phyloP scores from a whole-genome alignment of 2,113 vertebrate species.

The Anoura caudifer region DNA sequence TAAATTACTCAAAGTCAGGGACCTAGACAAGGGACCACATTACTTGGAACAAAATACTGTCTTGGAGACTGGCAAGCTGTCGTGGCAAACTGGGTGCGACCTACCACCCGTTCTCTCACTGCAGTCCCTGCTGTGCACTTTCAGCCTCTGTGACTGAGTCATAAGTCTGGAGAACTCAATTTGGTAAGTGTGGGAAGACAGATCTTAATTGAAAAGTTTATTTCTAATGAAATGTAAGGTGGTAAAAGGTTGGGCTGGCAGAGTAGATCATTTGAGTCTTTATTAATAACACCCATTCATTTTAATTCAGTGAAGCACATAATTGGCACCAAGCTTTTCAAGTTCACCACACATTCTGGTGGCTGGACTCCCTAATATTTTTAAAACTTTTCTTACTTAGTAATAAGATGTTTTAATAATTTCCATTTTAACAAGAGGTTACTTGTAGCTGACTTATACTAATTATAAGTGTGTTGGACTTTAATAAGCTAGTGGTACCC shows the following conservation, averaged over 20 bases:
- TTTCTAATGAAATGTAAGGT: conserved; percentile 78
- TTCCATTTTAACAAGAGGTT: conserved; percentile 82
- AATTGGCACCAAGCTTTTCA: conserved; percentile 82
- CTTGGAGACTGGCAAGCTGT: conserved; percentile 60
- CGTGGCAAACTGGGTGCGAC: conserved; percentile 53
- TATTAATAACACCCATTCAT: conserved; percentile 84
- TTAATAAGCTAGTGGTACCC: conserved; percentile 75
- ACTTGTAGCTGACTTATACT: conserved; percentile 75
- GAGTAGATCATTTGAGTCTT: conserved; percentile 80
- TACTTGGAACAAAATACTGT: conserved; percentile 51
- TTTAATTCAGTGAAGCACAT: conserved; percentile 85
- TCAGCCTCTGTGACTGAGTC: conserved; percentile 61
- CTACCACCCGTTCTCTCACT: neutral
- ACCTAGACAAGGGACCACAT: conserved; percentile 58
- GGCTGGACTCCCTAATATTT: conserved; percentile 78
- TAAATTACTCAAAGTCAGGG: conserved; percentile 74
- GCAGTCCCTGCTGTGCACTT: conserved; percentile 26
- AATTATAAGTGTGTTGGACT: conserved; percentile 82
- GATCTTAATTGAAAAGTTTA: conserved; percentile 81
- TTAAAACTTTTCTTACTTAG: conserved; percentile 66
- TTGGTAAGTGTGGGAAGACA: conserved; percentile 74
- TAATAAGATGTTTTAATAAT: conserved; percentile 78
- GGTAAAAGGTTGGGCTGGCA: conserved; percentile 79
- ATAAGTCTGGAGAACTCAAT: conserved; percentile 75
- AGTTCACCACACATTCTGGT: conserved; percentile 76